Evolutionary conservation across 30 jellyfish, hydroid and myxozoan genomes (phyloP).

Genomic region (Aurelia aurita): DNA sequence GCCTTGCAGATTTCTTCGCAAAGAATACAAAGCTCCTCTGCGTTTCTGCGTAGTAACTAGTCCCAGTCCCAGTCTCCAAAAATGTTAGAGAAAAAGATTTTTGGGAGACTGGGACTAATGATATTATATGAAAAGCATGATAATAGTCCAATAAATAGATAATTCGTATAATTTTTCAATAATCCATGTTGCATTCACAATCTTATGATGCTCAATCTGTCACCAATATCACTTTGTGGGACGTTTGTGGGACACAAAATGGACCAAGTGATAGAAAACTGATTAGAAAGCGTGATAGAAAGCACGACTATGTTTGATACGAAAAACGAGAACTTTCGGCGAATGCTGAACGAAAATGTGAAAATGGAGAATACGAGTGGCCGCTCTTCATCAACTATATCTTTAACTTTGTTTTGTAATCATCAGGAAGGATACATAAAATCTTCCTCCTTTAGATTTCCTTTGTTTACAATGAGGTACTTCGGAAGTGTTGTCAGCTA

Average conservation of each 20-base stretch:
- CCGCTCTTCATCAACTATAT: conserved; percentile 7
- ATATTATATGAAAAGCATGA: too few relatives aligned
- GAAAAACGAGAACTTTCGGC: conserved; percentile 73
- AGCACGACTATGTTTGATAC: conserved; percentile 70
- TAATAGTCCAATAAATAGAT: too few relatives aligned
- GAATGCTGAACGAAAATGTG: conserved; percentile 77
- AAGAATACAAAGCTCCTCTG: too few relatives aligned
- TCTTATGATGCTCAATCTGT: conserved; percentile 86
- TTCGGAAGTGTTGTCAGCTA: background rate
- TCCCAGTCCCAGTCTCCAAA: too few relatives aligned
- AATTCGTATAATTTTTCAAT: too few relatives aligned
- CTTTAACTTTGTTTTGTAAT: conserved; percentile 13
- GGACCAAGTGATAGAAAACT: conserved; percentile 73
- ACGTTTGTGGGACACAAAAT: conserved; percentile 82
- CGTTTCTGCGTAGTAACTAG: too few relatives aligned
- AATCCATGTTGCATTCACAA: too few relatives aligned
- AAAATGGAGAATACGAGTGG: conserved; percentile 63
- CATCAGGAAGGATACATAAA: background rate
- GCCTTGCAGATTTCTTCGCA: too few relatives aligned
- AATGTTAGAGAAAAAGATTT: too few relatives aligned
- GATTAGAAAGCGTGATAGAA: conserved; percentile 64
- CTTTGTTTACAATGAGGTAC: conserved; percentile 32
- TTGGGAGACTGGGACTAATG: too few relatives aligned
- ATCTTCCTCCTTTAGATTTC: background rate
- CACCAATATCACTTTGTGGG: conserved; percentile 72